Base-by-base conservation (phyloP, 2,797 vertebrate genomes). In the Sphaeramia orbicularis region DNA sequence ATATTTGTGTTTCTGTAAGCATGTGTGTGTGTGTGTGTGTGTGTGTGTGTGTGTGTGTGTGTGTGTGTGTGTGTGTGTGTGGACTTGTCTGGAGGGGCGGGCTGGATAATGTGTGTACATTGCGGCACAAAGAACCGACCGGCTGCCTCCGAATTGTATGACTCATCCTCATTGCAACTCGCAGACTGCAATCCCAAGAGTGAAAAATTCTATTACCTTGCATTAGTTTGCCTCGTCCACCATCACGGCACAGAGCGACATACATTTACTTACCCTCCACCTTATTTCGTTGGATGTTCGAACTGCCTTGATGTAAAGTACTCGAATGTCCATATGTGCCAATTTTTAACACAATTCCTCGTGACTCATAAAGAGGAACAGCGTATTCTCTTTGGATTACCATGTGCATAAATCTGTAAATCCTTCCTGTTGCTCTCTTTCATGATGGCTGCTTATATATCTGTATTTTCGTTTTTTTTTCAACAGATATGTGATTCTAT, bases 141-240 rank as follows among this genome's bases (percentile, higher is more conserved):
- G 71, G 81, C 88, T 84, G 86, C 74, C 76, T 86, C 82, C 38
- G 49, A 86, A 74, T 71, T 65, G 78, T 76, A 81, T 90, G 90
- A 93, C 86, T 94, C 91, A 91, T 89, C 84, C 83, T 76, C 80
- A 55, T 65, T 71, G 71, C 74, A 70, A 81, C 81, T 75, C 65
- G 2, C 45, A 55, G 76, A 84, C 71, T 45, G 63, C 74, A 84
- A 74, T 79, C 77, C 81, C 80, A 58, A 70, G 77, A 86, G 84
- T 76, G 65, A 79, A 83, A 74, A 64, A 74, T 64, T 77, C 83
- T 80, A 84, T 87, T 85, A 79, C 69, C 75, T 81, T 77, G 63
- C 66, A 82, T 83, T 78, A 80, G 78, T 81, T 86, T 91, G 69
- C 71, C 57, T 83, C 84, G 73, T 71, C 68, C 32, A 12, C 58